Conservation (phyloP, 64 coral and sea anemone species). For the Pocillopora verrucosa region DNA sequence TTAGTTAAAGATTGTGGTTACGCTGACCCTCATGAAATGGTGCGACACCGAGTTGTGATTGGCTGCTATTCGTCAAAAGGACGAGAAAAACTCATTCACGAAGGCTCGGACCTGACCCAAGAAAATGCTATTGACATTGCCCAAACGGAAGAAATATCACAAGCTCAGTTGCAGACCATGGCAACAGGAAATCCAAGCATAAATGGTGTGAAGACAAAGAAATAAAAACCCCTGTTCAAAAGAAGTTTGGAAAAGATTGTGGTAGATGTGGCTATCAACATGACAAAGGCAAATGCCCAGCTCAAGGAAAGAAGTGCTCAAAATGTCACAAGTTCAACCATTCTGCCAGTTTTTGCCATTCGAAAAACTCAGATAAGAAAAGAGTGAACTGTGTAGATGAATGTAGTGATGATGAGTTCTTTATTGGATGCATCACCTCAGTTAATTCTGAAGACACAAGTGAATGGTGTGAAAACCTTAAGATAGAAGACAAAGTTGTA, state of each 20-base stretch:
- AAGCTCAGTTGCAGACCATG: slow-evolving; percentile 37
- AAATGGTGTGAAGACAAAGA: not conserved
- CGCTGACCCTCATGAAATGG: slow-evolving; percentile 34
- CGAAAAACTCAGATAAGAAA: not conserved
- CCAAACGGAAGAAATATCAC: slow-evolving; percentile 33
- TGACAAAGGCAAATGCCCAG: slow-evolving; percentile 14
- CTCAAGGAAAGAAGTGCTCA: slow-evolving; percentile 7
- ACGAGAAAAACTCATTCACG: slow-evolving; percentile 38
- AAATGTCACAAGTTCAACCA: slow-evolving; percentile 21
- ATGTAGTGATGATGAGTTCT: slow-evolving; percentile 3
- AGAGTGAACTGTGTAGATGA: not conserved
- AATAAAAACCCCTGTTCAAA: too few relatives aligned
- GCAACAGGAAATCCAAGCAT: not conserved
- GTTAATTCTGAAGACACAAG: not conserved
- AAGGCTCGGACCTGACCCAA: slow-evolving; percentile 42
- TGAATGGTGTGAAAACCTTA: slow-evolving; percentile 15
- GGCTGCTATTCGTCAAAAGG: slow-evolving; percentile 24
- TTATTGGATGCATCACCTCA: slow-evolving; percentile 14
- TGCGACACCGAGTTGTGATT: slow-evolving; percentile 48
- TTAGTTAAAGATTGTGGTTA: slow-evolving; percentile 40
- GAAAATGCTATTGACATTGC: slow-evolving; percentile 51
- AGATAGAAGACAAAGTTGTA: slow-evolving; percentile 4
- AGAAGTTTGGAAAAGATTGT: slow-evolving; percentile 8
- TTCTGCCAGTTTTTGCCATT: not conserved
- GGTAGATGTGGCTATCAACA: slow-evolving; percentile 7